These are phyloP conservation scores for Anhinga rufa DNA, from an alignment of 2,113 vertebrate species.

Conservation along the genomic window DNA sequence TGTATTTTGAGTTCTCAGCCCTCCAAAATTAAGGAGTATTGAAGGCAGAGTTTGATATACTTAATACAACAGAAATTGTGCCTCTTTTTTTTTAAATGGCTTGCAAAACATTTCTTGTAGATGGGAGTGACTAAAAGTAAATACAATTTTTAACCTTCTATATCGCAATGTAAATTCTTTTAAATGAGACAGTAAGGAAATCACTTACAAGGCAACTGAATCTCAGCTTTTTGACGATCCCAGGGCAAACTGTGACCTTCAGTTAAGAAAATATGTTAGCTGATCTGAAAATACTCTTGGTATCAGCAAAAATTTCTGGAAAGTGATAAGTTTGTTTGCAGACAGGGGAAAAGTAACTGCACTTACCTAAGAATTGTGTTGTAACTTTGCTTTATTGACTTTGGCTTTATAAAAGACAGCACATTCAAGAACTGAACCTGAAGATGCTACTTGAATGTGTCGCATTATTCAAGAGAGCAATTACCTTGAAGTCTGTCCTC, in stretches of 20 bases:
- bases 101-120: background rate
- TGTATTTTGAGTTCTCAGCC: background rate
- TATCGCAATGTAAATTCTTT: background rate
- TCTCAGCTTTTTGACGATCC: background rate
- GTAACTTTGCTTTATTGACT: background rate
- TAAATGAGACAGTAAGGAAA: background rate
- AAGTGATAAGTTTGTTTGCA: background rate
- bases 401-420: background rate
- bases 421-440: background rate
- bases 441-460: background rate
- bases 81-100: background rate
- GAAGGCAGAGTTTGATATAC: background rate
- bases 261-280: background rate
- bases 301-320: background rate
- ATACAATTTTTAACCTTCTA: background rate
- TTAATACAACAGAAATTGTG: background rate
- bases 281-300: background rate
- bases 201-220: background rate
- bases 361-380: background rate
- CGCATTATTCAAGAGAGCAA: background rate
- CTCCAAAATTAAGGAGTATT: background rate
- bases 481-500: background rate
- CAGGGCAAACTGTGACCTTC: background rate
- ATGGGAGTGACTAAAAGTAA: background rate
- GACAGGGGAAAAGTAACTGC: background rate